Conservation (phyloP, 2,888 invertebrate species). For the Artemia sp. region DNA sequence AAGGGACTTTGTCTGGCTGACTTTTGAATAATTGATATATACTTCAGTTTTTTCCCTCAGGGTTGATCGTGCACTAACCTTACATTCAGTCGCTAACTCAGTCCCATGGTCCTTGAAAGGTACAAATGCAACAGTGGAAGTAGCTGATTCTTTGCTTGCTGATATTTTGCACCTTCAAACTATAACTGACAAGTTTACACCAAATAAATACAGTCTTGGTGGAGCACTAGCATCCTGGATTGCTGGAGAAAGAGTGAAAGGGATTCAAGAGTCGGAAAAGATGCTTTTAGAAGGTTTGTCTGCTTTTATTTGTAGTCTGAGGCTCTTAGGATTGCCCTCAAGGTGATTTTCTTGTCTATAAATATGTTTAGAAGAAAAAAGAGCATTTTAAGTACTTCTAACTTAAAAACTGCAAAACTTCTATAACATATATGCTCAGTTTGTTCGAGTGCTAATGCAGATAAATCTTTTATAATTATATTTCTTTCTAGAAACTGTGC, state of each 20-base stretch:
- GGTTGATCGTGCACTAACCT: neutral
- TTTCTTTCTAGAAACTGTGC: too few relatives aligned
- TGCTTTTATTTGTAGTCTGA: too few relatives aligned
- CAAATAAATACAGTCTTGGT: neutral
- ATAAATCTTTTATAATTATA: too few relatives aligned
- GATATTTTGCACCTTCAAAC: neutral
- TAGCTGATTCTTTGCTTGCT: neutral
- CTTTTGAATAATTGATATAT: too few relatives aligned
- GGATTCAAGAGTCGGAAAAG: neutral
- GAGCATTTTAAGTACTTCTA: too few relatives aligned
- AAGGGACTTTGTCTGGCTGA: too few relatives aligned
- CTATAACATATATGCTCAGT: too few relatives aligned
- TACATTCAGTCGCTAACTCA: neutral
- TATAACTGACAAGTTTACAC: neutral
- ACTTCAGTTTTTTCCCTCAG: neutral
- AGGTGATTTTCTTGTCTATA: too few relatives aligned
- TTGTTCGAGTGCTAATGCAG: too few relatives aligned
- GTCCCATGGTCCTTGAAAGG: neutral
- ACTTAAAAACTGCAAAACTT: too few relatives aligned
- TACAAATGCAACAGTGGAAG: neutral
- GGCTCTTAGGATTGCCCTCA: too few relatives aligned
- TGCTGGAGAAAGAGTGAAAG: neutral
- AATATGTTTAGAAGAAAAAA: too few relatives aligned
- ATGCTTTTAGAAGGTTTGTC: slow-evolving; percentile 5
- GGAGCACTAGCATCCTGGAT: slow-evolving; percentile 4